Evolutionary conservation across 2,113 vertebrate genomes (phyloP), one percentile per base, ranked within the genome.

Genomic region (Thermophis baileyi): DNA sequence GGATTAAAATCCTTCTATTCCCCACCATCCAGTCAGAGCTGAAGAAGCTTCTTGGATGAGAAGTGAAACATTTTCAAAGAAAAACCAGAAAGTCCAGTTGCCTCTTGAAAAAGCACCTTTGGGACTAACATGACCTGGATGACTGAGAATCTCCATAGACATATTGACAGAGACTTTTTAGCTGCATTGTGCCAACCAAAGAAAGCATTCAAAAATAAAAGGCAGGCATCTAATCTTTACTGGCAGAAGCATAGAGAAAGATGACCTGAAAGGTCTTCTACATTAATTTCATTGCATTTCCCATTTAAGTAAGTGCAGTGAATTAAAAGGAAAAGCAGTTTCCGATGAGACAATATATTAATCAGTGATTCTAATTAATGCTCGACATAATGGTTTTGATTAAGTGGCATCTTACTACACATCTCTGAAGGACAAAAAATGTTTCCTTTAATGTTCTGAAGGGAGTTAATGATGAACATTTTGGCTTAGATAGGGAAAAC

Each of bases 321-420:
- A 94, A 95, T 93, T 49, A 94, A 94, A 30, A 57, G 47, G 49
- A 92, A 94, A 96, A 91, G 92, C 50, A 60, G 8, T 93, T 95
- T 96, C 81, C 86, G 54, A 91, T 87, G 35, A 90, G 94, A 87
- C 89, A 95, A 94, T 86, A 94, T 93, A 94, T 93, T 40, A 95
- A 94, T 90, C 92, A 94, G 14, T 96, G 94, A 92, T 95, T 93
- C 93, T 96, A 96, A 96, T 94, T 94, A 93, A 63, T 89, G 94
- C 93, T 94, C 92, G 94, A 93, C 95, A 90, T 12, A 3, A 12
- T 89, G 93, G 85, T 90, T 93, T 93, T 95, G 95, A 96, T 96
- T 96, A 97, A 96, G 35, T 90, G 88, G 87, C 90, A 94, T 81
- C 93, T 94, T 95, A 95, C 94, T 95, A 93, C 49, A 89, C 88